Conservation (phyloP, 1,140 invertebrate species). For the Aporrectodea caliginosa region DNA sequence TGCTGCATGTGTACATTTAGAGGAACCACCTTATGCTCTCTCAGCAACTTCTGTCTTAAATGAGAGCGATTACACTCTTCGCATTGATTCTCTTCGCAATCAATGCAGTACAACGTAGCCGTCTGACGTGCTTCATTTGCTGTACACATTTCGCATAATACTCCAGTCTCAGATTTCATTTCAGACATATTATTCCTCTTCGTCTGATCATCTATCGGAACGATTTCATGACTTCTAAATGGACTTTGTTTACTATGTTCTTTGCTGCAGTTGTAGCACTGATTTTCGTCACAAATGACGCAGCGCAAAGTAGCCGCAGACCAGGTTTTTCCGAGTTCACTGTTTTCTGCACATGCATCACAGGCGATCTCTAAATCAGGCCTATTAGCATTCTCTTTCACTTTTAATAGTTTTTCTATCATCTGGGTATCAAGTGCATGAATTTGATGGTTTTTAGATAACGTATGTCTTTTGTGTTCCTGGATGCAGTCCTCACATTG, state of each 20-base stretch:
- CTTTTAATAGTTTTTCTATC: not conserved
- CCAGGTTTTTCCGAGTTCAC: not conserved
- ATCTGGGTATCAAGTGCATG: not conserved
- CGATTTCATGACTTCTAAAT: not conserved
- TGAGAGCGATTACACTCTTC: not conserved
- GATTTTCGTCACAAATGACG: not conserved
- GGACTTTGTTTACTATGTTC: not conserved
- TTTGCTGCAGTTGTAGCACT: not conserved
- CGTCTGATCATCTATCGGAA: not conserved
- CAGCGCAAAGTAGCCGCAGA: not conserved
- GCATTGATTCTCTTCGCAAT: not conserved
- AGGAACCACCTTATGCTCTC: too few species aligned
- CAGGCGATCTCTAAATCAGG: not conserved
- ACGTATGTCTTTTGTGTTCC: not conserved
- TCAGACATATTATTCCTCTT: not conserved
- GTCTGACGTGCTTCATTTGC: not conserved
- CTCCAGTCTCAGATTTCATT: not conserved
- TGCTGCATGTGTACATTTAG: too few species aligned
- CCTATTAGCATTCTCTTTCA: not conserved
- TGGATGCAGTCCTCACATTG: not conserved
- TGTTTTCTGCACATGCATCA: not conserved
- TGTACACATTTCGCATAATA: not conserved
- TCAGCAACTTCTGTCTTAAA: too few species aligned
- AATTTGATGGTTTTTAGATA: not conserved
- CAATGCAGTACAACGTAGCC: not conserved